Evolutionary conservation across 2,888 invertebrate genomes (phyloP).

Genomic region (Folsomia manolachei): DNA sequence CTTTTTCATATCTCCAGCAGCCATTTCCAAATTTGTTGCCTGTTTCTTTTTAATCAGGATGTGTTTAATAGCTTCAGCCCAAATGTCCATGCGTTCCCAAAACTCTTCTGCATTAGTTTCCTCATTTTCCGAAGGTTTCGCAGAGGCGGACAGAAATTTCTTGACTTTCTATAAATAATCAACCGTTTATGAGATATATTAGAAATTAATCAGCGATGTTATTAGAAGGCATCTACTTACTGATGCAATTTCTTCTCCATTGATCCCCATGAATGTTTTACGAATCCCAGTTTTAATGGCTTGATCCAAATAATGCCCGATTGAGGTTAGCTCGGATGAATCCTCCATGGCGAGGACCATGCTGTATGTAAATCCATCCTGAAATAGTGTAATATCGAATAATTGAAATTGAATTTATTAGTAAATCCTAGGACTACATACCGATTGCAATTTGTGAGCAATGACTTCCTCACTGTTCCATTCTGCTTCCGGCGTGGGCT

Average conservation of each 20-base stretch:
- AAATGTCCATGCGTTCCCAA: constrained; percentile 33
- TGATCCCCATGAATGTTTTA: constrained; percentile 31
- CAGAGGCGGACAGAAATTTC: constrained; percentile 23
- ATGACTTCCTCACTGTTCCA: constrained; percentile 31
- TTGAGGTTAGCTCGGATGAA: constrained; percentile 27
- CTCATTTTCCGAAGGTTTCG: constrained; percentile 9
- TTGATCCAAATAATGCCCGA: constrained; percentile 31
- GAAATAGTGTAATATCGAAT: no score
- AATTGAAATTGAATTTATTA: not conserved
- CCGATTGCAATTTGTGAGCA: constrained; percentile 10
- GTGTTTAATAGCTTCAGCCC: constrained; percentile 43
- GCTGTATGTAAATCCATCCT: constrained; percentile 35
- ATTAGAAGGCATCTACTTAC: no score
- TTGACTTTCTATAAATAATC: constrained; percentile 36
- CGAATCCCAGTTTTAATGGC: constrained; percentile 36
- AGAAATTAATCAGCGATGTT: not conserved
- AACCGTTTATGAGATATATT: no score
- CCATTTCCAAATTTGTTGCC: constrained; percentile 22
- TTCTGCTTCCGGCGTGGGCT: constrained; percentile 11
- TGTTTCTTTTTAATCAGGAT: constrained; percentile 24
- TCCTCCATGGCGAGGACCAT: constrained; percentile 41
- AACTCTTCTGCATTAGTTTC: constrained; percentile 18
- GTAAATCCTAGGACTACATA: no score
- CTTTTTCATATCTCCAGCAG: constrained; percentile 18
- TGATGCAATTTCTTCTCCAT: constrained; percentile 28